Evolutionary conservation across 2,797 vertebrate genomes (phyloP).

Genomic region (Neomorphus geoffroyi): DNA sequence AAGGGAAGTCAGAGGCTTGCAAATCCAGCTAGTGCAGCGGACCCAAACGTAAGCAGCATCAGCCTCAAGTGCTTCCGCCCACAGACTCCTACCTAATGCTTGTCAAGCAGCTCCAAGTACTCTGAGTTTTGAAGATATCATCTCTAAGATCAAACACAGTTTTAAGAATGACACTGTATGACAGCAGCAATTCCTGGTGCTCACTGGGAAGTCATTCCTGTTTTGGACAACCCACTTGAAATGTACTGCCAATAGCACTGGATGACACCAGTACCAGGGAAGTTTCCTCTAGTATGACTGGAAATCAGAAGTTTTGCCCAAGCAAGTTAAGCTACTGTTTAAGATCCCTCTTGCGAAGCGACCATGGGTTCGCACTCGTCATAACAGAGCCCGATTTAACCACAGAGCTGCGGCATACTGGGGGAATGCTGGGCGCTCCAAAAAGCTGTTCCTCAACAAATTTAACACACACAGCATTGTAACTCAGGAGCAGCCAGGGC

Average conservation of each 20-base stretch:
- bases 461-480: background rate
- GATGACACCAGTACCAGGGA: background rate
- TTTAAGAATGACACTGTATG: background rate
- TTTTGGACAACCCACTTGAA: background rate
- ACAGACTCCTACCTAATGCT: constrained; percentile 24
- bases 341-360: background rate
- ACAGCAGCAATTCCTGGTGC: background rate
- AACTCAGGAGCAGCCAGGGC: rapidly evolving
- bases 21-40: background rate
- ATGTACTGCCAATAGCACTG: background rate
- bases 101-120: background rate
- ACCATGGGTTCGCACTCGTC: background rate
- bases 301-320: background rate
- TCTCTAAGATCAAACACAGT: background rate
- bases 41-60: background rate
- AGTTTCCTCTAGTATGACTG: background rate
- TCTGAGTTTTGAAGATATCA: background rate
- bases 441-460: background rate
- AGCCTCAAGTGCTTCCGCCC: background rate
- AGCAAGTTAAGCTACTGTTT: background rate
- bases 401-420: background rate
- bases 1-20: background rate
- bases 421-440: background rate
- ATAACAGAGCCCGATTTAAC: background rate
- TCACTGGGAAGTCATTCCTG: background rate